Percentiles rank a stretch among this genome's conserved stretches.
Conservation (phyloP, 2,797 vertebrate genomes). For the Sciurus carolinensis region DNA sequence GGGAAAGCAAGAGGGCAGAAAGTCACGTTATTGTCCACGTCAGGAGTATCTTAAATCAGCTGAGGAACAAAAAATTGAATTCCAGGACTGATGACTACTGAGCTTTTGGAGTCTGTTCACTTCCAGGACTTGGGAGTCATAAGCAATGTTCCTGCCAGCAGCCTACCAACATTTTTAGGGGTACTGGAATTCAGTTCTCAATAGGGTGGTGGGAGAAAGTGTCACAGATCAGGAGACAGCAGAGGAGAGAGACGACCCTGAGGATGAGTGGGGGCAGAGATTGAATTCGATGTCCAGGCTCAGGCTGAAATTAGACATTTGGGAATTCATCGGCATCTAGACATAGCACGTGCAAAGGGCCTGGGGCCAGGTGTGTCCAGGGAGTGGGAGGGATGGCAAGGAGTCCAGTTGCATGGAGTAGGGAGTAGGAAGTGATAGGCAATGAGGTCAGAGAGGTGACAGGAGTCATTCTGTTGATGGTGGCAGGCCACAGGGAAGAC, state of each 20-base stretch:
- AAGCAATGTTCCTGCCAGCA: background rate
- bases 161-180: background rate
- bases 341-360: background rate
- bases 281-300: background rate
- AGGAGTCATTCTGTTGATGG: background rate
- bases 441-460: constrained; percentile 2
- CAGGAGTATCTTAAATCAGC: background rate
- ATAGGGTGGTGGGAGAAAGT: background rate
- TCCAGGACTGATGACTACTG: constrained; percentile 18
- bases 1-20: background rate
- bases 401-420: background rate
- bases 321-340: background rate
- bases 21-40: no score
- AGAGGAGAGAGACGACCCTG: background rate
- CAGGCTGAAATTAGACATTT: background rate
- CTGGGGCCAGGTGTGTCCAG: background rate
- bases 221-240: background rate
- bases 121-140: background rate
- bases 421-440: background rate
- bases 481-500: background rate
- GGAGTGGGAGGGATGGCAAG: background rate
- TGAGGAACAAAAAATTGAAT: background rate
- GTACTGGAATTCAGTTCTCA: background rate
- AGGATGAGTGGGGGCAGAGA: no score
- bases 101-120: background rate